Evolutionary conservation across 2,113 vertebrate species (phyloP).

Genomic region (Craseonycteris thonglongyai): DNA sequence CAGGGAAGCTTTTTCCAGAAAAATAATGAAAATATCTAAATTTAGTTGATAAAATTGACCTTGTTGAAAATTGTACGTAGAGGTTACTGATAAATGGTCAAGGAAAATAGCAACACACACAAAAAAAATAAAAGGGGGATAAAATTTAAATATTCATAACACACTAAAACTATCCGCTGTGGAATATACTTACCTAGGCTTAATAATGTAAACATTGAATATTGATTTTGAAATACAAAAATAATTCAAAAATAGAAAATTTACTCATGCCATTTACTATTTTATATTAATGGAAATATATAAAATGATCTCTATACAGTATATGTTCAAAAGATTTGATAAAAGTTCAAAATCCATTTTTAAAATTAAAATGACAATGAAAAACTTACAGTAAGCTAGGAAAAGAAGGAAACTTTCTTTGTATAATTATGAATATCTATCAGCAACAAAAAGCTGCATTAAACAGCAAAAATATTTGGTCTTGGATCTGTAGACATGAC

Average conservation of each 20-base stretch:
- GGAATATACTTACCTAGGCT: neutral
- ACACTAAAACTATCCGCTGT: neutral
- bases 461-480: neutral
- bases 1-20: neutral
- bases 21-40: neutral
- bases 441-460: neutral
- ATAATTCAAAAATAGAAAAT: neutral
- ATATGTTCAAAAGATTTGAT: neutral
- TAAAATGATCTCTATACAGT: neutral
- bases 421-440: neutral
- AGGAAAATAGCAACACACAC: neutral
- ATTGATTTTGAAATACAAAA: neutral
- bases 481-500: too few relatives aligned
- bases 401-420: neutral
- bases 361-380: neutral
- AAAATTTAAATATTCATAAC: neutral
- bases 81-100: neutral
- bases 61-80: neutral
- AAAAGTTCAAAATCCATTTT: neutral
- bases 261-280: neutral
- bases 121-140: neutral
- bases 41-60: neutral
- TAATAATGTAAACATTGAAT: neutral
- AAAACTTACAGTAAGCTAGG: neutral
- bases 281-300: neutral